Percentiles rank a stretch among this genome's conserved stretches.
These are phyloP conservation scores for Hozukius guyotensis DNA, from an alignment of 2,797 vertebrate species.

Conservation along the genomic window DNA sequence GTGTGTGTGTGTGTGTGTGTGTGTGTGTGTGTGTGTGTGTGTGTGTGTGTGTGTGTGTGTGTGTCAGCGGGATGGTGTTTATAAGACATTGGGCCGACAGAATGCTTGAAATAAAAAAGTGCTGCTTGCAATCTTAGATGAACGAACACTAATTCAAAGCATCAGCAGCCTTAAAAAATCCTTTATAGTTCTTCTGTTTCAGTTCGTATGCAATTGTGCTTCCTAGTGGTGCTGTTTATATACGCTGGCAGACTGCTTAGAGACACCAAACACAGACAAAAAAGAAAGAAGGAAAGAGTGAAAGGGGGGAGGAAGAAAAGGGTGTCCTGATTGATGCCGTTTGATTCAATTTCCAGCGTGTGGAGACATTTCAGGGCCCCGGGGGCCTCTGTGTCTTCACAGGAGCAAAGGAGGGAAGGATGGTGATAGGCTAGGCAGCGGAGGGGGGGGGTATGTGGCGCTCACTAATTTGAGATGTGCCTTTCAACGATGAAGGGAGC, in stretches of 20 bases:
- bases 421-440: slow-evolving; percentile 46
- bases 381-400: slow-evolving; percentile 75
- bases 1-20: slow-evolving; percentile 60
- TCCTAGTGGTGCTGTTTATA: slow-evolving; percentile 52
- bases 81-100: slow-evolving; percentile 17
- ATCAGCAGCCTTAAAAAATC: slow-evolving; percentile 21
- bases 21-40: slow-evolving; percentile 54
- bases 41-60: slow-evolving; percentile 49
- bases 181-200: slow-evolving; percentile 32
- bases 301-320: slow-evolving; percentile 30
- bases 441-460: background rate
- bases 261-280: slow-evolving; percentile 56
- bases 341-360: slow-evolving; percentile 83
- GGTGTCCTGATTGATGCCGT: slow-evolving; percentile 81
- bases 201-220: slow-evolving; percentile 44
- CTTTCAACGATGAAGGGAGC: slow-evolving; percentile 77
- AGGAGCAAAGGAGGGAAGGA: slow-evolving; percentile 63
- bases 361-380: slow-evolving; percentile 81
- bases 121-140: slow-evolving; percentile 28
- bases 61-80: slow-evolving; percentile 41
- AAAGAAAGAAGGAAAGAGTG: slow-evolving; percentile 36
- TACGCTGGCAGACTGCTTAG: slow-evolving; percentile 52
- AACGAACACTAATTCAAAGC: slow-evolving; percentile 42
- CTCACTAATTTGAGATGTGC: slow-evolving; percentile 73
- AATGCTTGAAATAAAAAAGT: slow-evolving; percentile 42